Conservation (phyloP, 1,140 invertebrate species). For the Nasonia vitripennis region DNA sequence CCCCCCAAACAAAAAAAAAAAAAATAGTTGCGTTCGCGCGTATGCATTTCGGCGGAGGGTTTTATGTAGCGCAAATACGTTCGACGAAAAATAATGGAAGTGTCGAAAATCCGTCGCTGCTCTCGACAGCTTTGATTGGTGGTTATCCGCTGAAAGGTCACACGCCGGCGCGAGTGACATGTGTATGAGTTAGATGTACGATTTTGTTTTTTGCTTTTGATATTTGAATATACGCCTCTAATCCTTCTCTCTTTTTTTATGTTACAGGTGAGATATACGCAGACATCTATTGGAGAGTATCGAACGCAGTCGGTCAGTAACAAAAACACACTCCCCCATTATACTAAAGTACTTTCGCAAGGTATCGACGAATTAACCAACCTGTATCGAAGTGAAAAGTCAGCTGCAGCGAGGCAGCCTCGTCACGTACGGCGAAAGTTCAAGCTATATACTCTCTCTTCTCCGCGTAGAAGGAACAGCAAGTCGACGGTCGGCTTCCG, state of each 20-base stretch:
- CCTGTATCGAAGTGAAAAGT: neutral
- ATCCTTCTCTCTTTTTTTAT: conserved; percentile 11
- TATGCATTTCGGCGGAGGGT: neutral
- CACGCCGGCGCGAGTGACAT: neutral
- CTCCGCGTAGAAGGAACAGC: neutral
- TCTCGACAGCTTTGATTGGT: neutral
- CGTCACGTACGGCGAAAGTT: neutral
- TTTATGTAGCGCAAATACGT: neutral
- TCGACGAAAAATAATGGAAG: neutral
- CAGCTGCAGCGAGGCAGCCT: neutral
- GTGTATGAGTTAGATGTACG: neutral
- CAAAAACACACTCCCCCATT: neutral
- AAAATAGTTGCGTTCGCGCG: neutral
- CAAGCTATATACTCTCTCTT: neutral
- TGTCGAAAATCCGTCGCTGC: neutral
- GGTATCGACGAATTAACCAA: conserved; percentile 1
- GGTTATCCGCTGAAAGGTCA: neutral
- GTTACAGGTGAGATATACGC: conserved; percentile 41
- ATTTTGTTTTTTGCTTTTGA: neutral
- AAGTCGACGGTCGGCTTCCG: neutral
- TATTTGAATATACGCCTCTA: neutral
- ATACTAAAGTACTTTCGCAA: neutral
- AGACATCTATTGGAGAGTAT: neutral
- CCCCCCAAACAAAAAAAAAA: too few relatives aligned
- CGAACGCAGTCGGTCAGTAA: too few relatives aligned